These are phyloP conservation scores for Catocala nupta DNA, from an alignment of 2,888 invertebrate species.

Conservation along the genomic window DNA sequence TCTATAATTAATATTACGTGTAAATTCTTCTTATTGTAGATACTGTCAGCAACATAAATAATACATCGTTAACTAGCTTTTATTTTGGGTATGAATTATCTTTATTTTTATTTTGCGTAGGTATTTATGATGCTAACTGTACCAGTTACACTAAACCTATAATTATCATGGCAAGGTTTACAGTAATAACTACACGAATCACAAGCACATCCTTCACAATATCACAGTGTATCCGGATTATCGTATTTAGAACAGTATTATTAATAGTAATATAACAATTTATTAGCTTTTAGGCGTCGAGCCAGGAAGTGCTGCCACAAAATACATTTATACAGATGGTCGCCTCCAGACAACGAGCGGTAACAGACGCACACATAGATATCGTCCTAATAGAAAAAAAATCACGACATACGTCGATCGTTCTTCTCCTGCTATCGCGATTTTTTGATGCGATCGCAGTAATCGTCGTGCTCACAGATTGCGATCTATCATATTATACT, in stretches of 20 bases:
- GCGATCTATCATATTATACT: too few relatives aligned
- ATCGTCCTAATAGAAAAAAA: too few relatives aligned
- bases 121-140: neutral
- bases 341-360: too few relatives aligned
- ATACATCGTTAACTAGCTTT: neutral
- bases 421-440: too few relatives aligned
- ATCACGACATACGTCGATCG: too few relatives aligned
- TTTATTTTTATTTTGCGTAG: neutral
- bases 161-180: conserved; percentile 15
- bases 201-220: conserved; percentile 11
- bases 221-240: conserved; percentile 15
- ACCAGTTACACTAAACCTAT: neutral
- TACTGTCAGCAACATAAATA: conserved; percentile 27
- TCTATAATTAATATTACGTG: conserved; percentile 49
- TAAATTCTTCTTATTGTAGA: conserved; percentile 4
- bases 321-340: too few relatives aligned
- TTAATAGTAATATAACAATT: too few relatives aligned
- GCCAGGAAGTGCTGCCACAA: too few relatives aligned
- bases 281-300: too few relatives aligned
- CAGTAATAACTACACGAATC: neutral
- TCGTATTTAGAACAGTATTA: neutral
- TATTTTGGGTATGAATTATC: neutral
- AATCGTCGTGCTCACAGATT: too few relatives aligned
- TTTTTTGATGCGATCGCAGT: too few relatives aligned
- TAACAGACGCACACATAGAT: too few relatives aligned